A percentile compares a stretch with the other conserved stretches of the same genome.
Conservation (phyloP, 2,888 invertebrate species). For the Tromatobia lineatoria region DNA sequence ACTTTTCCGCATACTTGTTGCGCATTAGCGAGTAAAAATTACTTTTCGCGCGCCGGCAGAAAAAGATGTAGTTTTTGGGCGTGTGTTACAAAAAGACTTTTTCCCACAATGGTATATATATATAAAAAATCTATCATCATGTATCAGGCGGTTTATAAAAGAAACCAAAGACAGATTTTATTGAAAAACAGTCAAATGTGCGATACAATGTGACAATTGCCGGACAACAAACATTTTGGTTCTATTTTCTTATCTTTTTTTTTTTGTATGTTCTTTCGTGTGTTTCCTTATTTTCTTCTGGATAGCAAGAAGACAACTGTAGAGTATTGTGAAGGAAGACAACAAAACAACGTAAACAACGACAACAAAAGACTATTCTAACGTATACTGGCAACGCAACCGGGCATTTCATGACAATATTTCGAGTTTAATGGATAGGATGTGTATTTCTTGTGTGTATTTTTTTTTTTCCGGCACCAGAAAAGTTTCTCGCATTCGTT, state of each 20-base stretch:
- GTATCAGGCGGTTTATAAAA: slow-evolving; percentile 59
- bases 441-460: not conserved
- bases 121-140: slow-evolving; percentile 11
- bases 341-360: slow-evolving; percentile 47
- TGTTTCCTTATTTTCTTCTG: slow-evolving; percentile 16
- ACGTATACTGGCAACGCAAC: slow-evolving; percentile 56
- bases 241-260: slow-evolving; percentile 25
- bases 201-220: slow-evolving; percentile 59
- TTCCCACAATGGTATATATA: slow-evolving; percentile 9
- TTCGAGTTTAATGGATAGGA: slow-evolving; percentile 25
- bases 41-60: too few species aligned
- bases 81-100: not conserved
- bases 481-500: not conserved
- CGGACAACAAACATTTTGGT: slow-evolving; percentile 49
- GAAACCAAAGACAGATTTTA: slow-evolving; percentile 62
- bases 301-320: slow-evolving; percentile 44
- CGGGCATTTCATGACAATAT: slow-evolving; percentile 41
- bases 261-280: slow-evolving; percentile 13
- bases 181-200: slow-evolving; percentile 56
- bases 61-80: too few species aligned
- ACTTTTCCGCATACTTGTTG: too few species aligned
- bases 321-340: slow-evolving; percentile 46
- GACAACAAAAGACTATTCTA: slow-evolving; percentile 64
- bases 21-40: too few species aligned
- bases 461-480: not conserved